Conservation (phyloP, 2,888 invertebrate genomes). For the Sisyra terminalis region DNA sequence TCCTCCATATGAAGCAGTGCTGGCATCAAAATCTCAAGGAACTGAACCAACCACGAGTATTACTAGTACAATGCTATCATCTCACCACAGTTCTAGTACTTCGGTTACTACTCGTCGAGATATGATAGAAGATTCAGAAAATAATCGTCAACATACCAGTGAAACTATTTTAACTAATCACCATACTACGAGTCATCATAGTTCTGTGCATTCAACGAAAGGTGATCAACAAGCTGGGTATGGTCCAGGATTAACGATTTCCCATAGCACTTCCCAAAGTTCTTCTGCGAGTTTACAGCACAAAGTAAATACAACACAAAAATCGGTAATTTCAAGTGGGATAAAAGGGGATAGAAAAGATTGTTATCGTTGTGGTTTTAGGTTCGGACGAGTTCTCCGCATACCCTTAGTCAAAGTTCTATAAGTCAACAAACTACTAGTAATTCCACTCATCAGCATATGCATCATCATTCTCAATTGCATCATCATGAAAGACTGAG, state of each 20-base stretch:
- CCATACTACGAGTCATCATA: constrained; percentile 46
- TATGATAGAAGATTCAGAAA: constrained; percentile 31
- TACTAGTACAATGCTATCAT: constrained; percentile 48
- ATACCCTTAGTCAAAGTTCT: constrained; percentile 17
- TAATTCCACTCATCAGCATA: constrained; percentile 30
- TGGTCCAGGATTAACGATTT: constrained; percentile 36
- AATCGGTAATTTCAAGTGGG: constrained; percentile 12
- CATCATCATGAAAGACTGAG: constrained; percentile 51
- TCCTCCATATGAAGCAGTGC: constrained; percentile 43
- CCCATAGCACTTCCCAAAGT: constrained; percentile 49
- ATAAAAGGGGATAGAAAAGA: not conserved
- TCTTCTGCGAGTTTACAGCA: constrained; percentile 48
- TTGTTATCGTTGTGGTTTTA: not conserved
- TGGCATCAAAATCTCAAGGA: constrained; percentile 6
- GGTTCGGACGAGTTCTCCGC: constrained; percentile 23
- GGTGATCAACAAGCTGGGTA: constrained; percentile 35
- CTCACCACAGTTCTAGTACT: constrained; percentile 53
- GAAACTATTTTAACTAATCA: constrained; percentile 49
- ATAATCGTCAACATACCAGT: constrained; percentile 43
- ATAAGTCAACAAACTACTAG: constrained; percentile 3
- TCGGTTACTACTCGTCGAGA: constrained; percentile 55
- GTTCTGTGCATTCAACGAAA: constrained; percentile 41
- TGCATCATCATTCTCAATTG: constrained; percentile 41
- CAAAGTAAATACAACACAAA: constrained; percentile 38
- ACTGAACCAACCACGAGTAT: constrained; percentile 22